Evolutionary conservation across 2,888 invertebrate species (phyloP), one percentile per base, ranked within the genome.

Genomic region (Acronicta aceris): DNA sequence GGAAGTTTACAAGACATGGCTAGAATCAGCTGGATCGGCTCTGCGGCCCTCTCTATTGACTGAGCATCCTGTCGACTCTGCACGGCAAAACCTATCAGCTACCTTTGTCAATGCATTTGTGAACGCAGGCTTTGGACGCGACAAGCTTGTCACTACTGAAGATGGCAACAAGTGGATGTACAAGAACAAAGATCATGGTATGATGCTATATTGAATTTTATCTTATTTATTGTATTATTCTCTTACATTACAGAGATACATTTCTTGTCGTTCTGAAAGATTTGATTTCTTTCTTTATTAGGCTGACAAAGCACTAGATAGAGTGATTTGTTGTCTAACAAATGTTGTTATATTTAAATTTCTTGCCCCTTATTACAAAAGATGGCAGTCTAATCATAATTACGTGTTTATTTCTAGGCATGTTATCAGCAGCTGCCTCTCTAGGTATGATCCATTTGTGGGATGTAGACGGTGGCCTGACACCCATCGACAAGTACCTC

Each of bases 101-200:
- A 99, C 99, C 17, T 99, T 99, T 86, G 99, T 99, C 0, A 99
- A 99, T 90, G 99, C 99, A 0, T 99, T 99, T 85, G 99, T 99
- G 0, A 99, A 99, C 86, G 98, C 99, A 13, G 99, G 98, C 0
- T 99, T 99, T 89, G 99, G 99, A 2, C 96, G 97, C 16, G 99
- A 99, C 87, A 99, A 99, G 89, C 95, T 99, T 5, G 95, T 98
- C 36, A 98, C 98, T 30, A 97, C 97, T 51, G 99, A 99, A 81
- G 96, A 96, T 84, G 96, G 96, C 33, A 96, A 96, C 76, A 96
- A 96, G 75, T 98, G 98, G 98, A 96, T 99, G 88, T 98, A 98
- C 89, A 99, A 99, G 86, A 99, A 99, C 90, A 99, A 99, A 89
- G 99, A 99, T 84, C 98, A 99, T 81, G 97, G 95, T 95, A 77